Base-by-base conservation (phyloP, 2,113 vertebrate species). In the Diglossa brunneiventris region DNA sequence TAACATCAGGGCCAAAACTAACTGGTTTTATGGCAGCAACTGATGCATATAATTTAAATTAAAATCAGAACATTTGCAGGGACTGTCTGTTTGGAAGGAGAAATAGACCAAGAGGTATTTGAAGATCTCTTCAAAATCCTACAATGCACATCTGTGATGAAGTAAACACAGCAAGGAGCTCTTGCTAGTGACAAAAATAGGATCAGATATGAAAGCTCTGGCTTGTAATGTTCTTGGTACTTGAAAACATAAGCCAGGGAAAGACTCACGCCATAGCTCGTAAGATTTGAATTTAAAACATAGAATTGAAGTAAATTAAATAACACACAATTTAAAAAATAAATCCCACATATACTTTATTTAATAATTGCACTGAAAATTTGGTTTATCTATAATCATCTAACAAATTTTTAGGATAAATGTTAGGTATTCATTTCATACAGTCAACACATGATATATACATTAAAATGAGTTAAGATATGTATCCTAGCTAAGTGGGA, bases 1-100 rank as follows among this genome's bases (percentile, higher is more conserved):
- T 52, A 72, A 94, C 35, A 74, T 61, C 56, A 85, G 78, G 41
- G 75, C 83, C 86, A 94, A 96, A 33, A 86, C 52, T 73, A 89
- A 83, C 77, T 94, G 86, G 58, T 63, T 96, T 91, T 82, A 90
- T 92, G 73, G 78, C 89, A 96, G 61, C 33, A 93, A 61, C 35
- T 86, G 37, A 75, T 79, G 61, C 22, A 15, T 64, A 87, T 84
- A 86, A 88, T 91, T 84, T 88, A 90, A 94, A 94, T 89, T 68
- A 94, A 96, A 94, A 70, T 93, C 90, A 93, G 61, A 79, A 66
- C 35, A 11, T 35, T 95, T 90, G 44, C 80, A 78, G 46, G 26
- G 33, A 56, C 73, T 92, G 44, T 88, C 62, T 92, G 23, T 74
- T 93, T 85, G 64, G 76, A 95, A 91, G 26, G 42, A 88, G 87